Conservation (phyloP, 2,113 vertebrate genomes). For the Rhabdomys dilectus region DNA sequence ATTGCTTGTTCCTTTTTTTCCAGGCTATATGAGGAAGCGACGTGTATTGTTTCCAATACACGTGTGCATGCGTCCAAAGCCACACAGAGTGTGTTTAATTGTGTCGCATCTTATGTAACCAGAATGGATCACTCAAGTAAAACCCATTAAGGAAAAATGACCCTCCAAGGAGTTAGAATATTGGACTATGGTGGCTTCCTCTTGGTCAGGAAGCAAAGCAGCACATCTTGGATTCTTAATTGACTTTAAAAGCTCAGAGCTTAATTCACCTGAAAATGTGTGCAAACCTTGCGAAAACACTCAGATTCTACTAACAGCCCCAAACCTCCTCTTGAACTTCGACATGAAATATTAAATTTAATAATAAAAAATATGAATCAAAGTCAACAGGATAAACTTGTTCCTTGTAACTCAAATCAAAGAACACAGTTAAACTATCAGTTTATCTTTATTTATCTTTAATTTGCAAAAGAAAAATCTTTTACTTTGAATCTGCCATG, state of each 20-base stretch:
- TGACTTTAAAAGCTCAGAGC: slow-evolving; percentile 62
- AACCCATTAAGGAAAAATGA: slow-evolving; percentile 63
- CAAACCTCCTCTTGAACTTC: not conserved
- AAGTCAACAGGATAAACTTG: not conserved
- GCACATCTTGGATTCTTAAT: slow-evolving; percentile 36
- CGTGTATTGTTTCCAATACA: slow-evolving; percentile 52
- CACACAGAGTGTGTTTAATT: slow-evolving; percentile 59
- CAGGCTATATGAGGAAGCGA: slow-evolving; percentile 63
- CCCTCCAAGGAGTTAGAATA: slow-evolving; percentile 67
- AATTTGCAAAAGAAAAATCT: not conserved
- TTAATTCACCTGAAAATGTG: not conserved
- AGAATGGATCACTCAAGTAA: slow-evolving; percentile 68
- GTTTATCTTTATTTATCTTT: not conserved
- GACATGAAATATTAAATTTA: slow-evolving; percentile 9
- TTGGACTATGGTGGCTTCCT: slow-evolving; percentile 45
- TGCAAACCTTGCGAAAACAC: slow-evolving; percentile 14
- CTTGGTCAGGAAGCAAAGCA: slow-evolving; percentile 51
- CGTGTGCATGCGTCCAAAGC: slow-evolving; percentile 38
- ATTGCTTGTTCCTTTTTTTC: slow-evolving; percentile 58
- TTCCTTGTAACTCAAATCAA: not conserved
- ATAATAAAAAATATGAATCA: not conserved
- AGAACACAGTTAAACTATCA: not conserved
- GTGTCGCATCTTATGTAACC: slow-evolving; percentile 46
- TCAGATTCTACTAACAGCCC: not conserved
- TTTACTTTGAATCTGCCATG: not conserved